A percentile compares a stretch with the other conserved stretches of the same genome.
phyloP scores from a whole-genome alignment of 2,888 invertebrate species.

The Spialia ferax region DNA sequence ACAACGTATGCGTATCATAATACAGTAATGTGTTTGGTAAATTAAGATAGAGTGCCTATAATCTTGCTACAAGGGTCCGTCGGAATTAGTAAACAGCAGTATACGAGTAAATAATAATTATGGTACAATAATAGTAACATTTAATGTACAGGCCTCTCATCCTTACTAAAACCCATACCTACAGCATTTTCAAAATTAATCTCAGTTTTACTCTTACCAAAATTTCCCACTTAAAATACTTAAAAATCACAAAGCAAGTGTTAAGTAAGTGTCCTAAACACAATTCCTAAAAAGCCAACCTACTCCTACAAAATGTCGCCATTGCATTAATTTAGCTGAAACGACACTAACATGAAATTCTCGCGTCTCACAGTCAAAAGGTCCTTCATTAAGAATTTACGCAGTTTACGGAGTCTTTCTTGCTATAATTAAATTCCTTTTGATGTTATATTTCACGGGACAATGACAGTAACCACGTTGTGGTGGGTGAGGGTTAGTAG shows the following conservation, averaged over 20 bases:
- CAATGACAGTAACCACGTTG: constrained; percentile 9
- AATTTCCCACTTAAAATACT: too few relatives aligned
- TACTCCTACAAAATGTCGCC: neutral
- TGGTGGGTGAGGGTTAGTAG: neutral
- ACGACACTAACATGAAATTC: constrained; percentile 3
- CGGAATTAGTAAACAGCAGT: too few relatives aligned
- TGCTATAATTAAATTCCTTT: constrained; percentile 39
- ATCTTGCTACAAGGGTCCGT: too few relatives aligned
- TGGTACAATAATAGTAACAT: too few relatives aligned
- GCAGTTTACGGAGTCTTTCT: constrained; percentile 26
- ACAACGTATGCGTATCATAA: too few relatives aligned
- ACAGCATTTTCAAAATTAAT: too few relatives aligned
- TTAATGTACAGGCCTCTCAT: too few relatives aligned
- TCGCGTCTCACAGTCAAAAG: constrained; percentile 3
- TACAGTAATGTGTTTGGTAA: too few relatives aligned
- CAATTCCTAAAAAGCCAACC: neutral
- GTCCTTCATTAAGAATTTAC: constrained; percentile 31
- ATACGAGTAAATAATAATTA: too few relatives aligned
- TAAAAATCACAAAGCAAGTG: too few relatives aligned
- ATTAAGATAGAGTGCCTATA: too few relatives aligned
- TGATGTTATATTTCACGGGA: constrained; percentile 29
- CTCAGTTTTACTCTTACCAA: neutral
- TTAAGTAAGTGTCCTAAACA: neutral
- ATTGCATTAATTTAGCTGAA: constrained; percentile 1
- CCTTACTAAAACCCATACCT: too few relatives aligned